Base-by-base conservation (phyloP, 1,140 invertebrate genomes). In the Nasonia giraulti region DNA sequence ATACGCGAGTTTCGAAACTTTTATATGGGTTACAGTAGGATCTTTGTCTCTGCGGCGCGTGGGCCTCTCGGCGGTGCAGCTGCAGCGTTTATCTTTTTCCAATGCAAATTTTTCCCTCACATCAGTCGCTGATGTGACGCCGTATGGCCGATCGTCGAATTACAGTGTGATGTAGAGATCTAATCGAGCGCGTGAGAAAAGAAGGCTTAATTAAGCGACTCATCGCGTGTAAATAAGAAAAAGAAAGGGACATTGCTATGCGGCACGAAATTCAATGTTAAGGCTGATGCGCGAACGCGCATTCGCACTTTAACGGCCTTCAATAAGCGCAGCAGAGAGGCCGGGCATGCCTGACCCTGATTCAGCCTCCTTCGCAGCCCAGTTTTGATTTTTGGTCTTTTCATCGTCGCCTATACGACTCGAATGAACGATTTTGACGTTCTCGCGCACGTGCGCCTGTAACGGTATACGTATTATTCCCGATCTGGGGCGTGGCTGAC, bases 61-160 rank as follows among this genome's bases (percentile, higher is more conserved):
- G 81, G 74, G 31, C 5, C 33, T 33, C 33, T 33, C 69, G 27
- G 27, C 27, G 27, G 27, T 0, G 11, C 11, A 4, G 23, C 31
- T 7, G 73, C 33, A 20, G 31, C 37, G 37, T 73, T 79, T 84
- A 78, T 79, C 76, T 50, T 73, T 69, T 71, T n/a, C n/a, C 82
- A 78, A 84, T 84, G 82, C 27, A 40, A 84, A 84, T 69, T 76
- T 33, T 68, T 68, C n/a, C 3, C 5, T n/a, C n/a, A 23, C n/a
- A 20, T n/a, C 2, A n/a, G n/a, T 68, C 68, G 68, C 27, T 1
- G 27, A 27, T 27, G 27, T 27, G 27, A 27, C 27, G 27, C 27
- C 0, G 27, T 27, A 27, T 27, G 27, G 27, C 27, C 27, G 27
- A 71, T 71, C 31, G 20, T 62, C 55, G 55, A 62, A 62, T 62